Percentiles rank a stretch among this genome's conserved stretches.
phyloP scores from a whole-genome alignment of 2,888 invertebrate genomes.

The Neoscelio sp. region DNA sequence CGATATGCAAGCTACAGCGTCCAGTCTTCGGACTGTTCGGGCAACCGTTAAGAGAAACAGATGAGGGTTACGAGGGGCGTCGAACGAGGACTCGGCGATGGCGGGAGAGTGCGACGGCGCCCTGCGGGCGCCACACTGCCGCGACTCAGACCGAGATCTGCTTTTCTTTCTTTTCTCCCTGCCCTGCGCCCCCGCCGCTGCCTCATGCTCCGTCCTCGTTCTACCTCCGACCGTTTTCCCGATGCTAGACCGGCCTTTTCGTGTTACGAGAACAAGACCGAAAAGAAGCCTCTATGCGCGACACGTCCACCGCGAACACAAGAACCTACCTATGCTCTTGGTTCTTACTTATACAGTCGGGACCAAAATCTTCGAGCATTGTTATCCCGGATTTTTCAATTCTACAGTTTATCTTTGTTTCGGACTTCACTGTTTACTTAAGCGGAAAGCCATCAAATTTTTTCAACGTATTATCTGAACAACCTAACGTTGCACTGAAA shows the following conservation, averaged over 20 bases:
- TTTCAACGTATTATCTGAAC: background rate
- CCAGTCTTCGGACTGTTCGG: slow-evolving; percentile 57
- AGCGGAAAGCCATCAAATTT: no score
- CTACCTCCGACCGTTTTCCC: slow-evolving; percentile 54
- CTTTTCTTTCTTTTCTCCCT: slow-evolving; percentile 63
- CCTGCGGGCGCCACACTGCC: slow-evolving; percentile 70
- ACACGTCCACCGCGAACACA: slow-evolving; percentile 61
- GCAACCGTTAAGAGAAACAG: slow-evolving; percentile 62
- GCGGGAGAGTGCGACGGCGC: slow-evolving; percentile 70
- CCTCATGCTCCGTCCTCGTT: slow-evolving; percentile 40
- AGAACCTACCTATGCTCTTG: slow-evolving; percentile 45
- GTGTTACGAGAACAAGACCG: slow-evolving; percentile 65
- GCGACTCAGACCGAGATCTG: slow-evolving; percentile 67
- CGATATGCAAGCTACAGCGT: slow-evolving; percentile 49
- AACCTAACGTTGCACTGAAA: no score
- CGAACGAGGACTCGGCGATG: slow-evolving; percentile 68
- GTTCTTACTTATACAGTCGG: slow-evolving; percentile 52
- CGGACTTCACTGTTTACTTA: background rate
- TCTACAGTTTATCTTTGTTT: background rate
- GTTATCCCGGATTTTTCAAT: slow-evolving; percentile 41
- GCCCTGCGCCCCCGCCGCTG: no score
- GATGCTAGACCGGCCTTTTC: slow-evolving; percentile 65
- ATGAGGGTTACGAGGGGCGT: slow-evolving; percentile 63
- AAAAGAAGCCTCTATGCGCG: slow-evolving; percentile 67
- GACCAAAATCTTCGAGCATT: slow-evolving; percentile 50